These are phyloP conservation scores for Cataglyphis hispanica DNA, from an alignment of 1,140 invertebrate species.

Conservation along the genomic window DNA sequence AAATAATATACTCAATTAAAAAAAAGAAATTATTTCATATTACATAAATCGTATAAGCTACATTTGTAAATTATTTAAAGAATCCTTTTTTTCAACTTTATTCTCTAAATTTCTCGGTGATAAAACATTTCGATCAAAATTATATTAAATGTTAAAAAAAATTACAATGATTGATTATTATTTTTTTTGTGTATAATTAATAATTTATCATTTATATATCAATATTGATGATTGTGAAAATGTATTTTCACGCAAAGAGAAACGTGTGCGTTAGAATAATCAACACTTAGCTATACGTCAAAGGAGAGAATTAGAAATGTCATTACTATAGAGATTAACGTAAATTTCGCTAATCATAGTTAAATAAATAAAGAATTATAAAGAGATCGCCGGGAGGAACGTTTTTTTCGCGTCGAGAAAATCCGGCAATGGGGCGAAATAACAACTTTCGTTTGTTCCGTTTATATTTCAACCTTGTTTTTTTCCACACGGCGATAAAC, in stretches of 20 bases:
- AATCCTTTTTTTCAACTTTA: no score
- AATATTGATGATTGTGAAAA: slow-evolving; percentile 4
- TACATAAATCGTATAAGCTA: no score
- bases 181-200: no score
- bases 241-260: background rate
- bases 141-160: no score
- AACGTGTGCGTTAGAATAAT: background rate
- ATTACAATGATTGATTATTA: no score
- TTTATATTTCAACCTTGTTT: slow-evolving; percentile 36
- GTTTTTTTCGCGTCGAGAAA: background rate
- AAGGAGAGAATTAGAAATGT: background rate
- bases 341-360: background rate
- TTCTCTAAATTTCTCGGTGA: no score
- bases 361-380: slow-evolving; percentile 17
- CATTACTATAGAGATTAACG: background rate
- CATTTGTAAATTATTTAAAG: no score
- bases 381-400: background rate
- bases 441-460: slow-evolving; percentile 9
- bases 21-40: no score
- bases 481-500: background rate
- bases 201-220: no score
- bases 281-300: background rate
- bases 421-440: background rate
- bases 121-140: no score
- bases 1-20: no score